Conservation (phyloP, 2,888 invertebrate genomes). For the Hypena proboscidalis region DNA sequence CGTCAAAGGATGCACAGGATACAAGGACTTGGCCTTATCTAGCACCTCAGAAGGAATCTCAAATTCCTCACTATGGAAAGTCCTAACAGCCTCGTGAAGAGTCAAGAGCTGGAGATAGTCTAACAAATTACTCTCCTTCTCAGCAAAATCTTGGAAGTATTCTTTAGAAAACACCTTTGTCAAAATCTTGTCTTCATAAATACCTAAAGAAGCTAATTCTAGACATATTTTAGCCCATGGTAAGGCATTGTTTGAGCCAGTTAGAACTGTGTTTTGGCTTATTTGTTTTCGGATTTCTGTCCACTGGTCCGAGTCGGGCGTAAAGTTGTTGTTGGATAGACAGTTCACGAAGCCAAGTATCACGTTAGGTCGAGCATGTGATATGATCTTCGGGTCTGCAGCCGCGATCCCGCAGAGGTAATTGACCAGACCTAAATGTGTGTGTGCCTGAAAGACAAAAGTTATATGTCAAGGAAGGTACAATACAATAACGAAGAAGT, state of each 20-base stretch:
- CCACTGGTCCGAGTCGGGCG: slow-evolving; percentile 82
- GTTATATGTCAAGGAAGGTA: no score
- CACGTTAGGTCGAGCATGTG: slow-evolving; percentile 65
- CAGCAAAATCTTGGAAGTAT: slow-evolving; percentile 71
- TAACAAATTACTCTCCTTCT: slow-evolving; percentile 63
- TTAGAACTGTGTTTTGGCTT: slow-evolving; percentile 65
- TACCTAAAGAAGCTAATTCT: slow-evolving; percentile 85
- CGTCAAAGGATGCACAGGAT: slow-evolving; percentile 58
- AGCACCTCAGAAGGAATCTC: slow-evolving; percentile 69
- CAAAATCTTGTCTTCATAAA: slow-evolving; percentile 84
- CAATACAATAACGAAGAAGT: no score
- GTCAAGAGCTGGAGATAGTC: slow-evolving; percentile 80
- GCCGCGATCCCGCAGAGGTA: slow-evolving; percentile 81
- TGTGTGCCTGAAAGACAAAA: slow-evolving; percentile 86
- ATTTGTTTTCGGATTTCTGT: slow-evolving; percentile 71
- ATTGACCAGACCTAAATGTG: slow-evolving; percentile 84
- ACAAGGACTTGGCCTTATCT: slow-evolving; percentile 59
- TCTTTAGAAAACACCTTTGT: slow-evolving; percentile 78
- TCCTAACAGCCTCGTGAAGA: slow-evolving; percentile 83
- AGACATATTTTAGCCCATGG: slow-evolving; percentile 84
- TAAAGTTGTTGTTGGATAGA: slow-evolving; percentile 86
- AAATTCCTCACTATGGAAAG: slow-evolving; percentile 70
- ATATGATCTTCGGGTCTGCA: slow-evolving; percentile 64
- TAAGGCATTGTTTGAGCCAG: slow-evolving; percentile 64
- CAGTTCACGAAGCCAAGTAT: slow-evolving; percentile 82